A percentile compares a stretch with the other conserved stretches of the same genome.
These are phyloP conservation scores for Neodiprion virginianus DNA, from an alignment of 1,140 invertebrate species.

Conservation along the genomic window DNA sequence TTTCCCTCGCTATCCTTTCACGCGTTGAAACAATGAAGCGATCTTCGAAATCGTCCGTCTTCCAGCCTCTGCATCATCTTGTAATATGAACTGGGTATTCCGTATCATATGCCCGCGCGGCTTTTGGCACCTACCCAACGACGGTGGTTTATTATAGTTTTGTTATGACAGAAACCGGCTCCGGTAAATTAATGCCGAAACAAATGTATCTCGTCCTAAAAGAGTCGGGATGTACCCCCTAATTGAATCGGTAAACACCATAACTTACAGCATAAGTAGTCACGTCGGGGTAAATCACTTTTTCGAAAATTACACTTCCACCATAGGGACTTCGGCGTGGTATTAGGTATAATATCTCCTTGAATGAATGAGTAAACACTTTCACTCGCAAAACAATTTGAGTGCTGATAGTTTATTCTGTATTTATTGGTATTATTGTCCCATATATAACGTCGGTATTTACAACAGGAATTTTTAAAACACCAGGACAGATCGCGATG, in stretches of 20 bases:
- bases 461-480: too few species aligned
- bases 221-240: constrained; percentile 45
- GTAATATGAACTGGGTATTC: background rate
- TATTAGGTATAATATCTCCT: too few species aligned
- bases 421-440: too few species aligned
- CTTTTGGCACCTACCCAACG: constrained; percentile 39
- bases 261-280: constrained; percentile 56
- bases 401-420: too few species aligned
- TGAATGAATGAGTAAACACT: too few species aligned
- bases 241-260: constrained; percentile 64
- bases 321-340: too few species aligned
- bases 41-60: background rate
- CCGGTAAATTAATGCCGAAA: constrained; percentile 61
- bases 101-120: background rate
- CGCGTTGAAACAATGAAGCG: background rate
- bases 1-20: background rate
- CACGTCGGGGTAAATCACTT: constrained; percentile 49
- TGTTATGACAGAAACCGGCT: constrained; percentile 59
- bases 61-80: background rate
- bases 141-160: constrained; percentile 61
- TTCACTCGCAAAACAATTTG: too few species aligned
- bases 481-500: too few species aligned
- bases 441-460: too few species aligned
- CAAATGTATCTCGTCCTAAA: constrained; percentile 55
- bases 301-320: constrained; percentile 12